phyloP scores from a whole-genome alignment of 2,888 invertebrate species.

The Altica lythri region DNA sequence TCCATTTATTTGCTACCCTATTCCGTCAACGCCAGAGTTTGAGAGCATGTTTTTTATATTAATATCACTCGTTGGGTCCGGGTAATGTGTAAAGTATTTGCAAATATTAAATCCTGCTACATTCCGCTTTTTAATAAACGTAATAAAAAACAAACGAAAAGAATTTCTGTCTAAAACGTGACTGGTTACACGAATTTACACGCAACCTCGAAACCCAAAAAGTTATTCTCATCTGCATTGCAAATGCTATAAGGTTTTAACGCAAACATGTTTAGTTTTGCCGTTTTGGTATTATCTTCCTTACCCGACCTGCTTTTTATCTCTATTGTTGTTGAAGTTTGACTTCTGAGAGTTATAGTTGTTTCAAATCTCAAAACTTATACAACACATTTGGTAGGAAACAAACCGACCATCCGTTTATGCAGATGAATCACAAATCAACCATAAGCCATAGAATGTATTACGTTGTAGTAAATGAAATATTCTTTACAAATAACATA shows the following conservation, averaged over 20 bases:
- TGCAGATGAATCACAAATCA: no score
- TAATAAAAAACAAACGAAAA: background rate
- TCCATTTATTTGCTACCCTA: no score
- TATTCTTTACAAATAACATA: no score
- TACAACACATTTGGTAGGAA: no score
- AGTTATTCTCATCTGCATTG: conserved; percentile 24
- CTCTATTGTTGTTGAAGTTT: conserved; percentile 15
- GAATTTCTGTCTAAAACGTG: background rate
- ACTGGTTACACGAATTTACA: conserved; percentile 1
- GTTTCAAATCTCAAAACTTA: background rate
- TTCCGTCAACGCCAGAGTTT: no score
- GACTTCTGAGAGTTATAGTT: conserved; percentile 14
- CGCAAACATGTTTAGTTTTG: conserved; percentile 16
- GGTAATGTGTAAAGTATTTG: no score
- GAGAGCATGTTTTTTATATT: no score
- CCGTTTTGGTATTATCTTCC: conserved; percentile 11
- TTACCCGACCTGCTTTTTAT: conserved; percentile 12
- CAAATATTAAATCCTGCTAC: background rate
- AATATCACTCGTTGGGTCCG: no score
- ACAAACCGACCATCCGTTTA: no score
- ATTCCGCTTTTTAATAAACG: no score
- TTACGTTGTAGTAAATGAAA: no score
- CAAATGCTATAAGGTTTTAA: conserved; percentile 25
- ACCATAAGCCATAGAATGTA: no score
- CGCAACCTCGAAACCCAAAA: background rate